Evolutionary conservation across 2,888 invertebrate genomes (phyloP), one percentile per base, ranked within the genome.

Genomic region (Cheilosia pagana): DNA sequence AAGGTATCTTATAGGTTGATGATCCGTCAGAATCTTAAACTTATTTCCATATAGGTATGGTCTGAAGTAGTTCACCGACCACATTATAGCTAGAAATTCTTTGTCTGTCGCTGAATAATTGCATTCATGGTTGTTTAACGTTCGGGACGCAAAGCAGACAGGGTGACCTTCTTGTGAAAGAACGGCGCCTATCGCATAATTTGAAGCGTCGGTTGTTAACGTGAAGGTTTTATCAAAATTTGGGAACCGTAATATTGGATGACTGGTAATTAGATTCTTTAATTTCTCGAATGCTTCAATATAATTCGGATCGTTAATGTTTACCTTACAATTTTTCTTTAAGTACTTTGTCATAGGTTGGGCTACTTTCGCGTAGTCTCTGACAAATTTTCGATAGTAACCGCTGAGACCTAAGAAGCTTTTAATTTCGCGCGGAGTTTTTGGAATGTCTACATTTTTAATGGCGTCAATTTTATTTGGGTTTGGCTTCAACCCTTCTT

Each of bases 381-480:
- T 3, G n/a, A 55, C 19, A 55, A 55, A 55, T 57, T 63, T 48
- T 7, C 19, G 31, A n/a, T 43, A 59, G 14, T 59, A 67, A 7
- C 55, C 67, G 23, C 19, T 67, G 6, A 60, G 39, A 3, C 71
- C 68, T 53, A 68, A 25, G 12, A 68, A 68, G n/a, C 55, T 55
- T 43, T 68, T 52, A n/a, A 68, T 52, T 52, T 93, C 95, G 88
- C 95, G 95, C 91, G 63, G 23, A 87, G 87, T 52, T 88, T 85
- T 25, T 28, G 16, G 41, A 14, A 41, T 6, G 16, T 39, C 19
- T 53, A 53, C 19, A 45, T n/a, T n/a, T n/a, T n/a, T n/a, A n/a
- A n/a, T n/a, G n/a, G n/a, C n/a, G n/a, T n/a, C n/a, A n/a, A n/a
- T n/a, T n/a, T n/a, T n/a, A n/a, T n/a, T n/a, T n/a, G n/a, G n/a